Conservation (phyloP, 1,140 invertebrate genomes). For the Tetranychus urticae region DNA sequence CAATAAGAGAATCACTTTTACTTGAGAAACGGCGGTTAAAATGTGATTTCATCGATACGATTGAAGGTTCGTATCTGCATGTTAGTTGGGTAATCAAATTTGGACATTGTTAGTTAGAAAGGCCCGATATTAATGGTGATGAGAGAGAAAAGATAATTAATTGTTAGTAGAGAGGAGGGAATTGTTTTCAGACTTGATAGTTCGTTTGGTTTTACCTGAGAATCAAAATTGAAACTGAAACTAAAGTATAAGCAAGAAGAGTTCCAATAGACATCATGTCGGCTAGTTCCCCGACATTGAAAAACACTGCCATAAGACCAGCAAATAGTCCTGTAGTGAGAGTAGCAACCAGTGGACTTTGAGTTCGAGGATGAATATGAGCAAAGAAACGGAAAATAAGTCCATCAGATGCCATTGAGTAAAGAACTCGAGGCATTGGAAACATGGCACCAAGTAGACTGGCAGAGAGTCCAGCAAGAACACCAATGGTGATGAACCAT, state of each 20-base stretch:
- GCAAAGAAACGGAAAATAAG: slow-evolving; percentile 46
- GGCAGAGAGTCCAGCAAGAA: slow-evolving; percentile 40
- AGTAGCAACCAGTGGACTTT: slow-evolving; percentile 61
- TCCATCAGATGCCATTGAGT: slow-evolving; percentile 80
- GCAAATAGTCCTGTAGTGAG: slow-evolving; percentile 49
- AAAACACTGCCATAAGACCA: slow-evolving; percentile 53
- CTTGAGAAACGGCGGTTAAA: no score
- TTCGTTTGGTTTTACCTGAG: slow-evolving; percentile 19
- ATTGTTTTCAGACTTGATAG: no score
- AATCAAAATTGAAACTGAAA: slow-evolving; percentile 69
- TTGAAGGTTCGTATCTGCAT: no score
- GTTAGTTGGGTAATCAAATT: no score
- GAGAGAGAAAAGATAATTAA: no score
- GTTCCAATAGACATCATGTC: slow-evolving; percentile 92
- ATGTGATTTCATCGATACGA: no score
- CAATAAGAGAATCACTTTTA: no score
- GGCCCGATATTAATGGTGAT: no score
- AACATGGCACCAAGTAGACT: slow-evolving; percentile 87
- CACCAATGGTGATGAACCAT: slow-evolving; percentile 51
- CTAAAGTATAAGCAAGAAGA: slow-evolving; percentile 64
- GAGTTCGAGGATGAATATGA: slow-evolving; percentile 27
- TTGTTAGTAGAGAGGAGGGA: no score
- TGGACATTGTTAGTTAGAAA: no score
- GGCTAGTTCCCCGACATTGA: slow-evolving; percentile 58
- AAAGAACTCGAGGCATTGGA: slow-evolving; percentile 77